Conservation (phyloP, 2,888 invertebrate genomes). For the Cephus pulcher region DNA sequence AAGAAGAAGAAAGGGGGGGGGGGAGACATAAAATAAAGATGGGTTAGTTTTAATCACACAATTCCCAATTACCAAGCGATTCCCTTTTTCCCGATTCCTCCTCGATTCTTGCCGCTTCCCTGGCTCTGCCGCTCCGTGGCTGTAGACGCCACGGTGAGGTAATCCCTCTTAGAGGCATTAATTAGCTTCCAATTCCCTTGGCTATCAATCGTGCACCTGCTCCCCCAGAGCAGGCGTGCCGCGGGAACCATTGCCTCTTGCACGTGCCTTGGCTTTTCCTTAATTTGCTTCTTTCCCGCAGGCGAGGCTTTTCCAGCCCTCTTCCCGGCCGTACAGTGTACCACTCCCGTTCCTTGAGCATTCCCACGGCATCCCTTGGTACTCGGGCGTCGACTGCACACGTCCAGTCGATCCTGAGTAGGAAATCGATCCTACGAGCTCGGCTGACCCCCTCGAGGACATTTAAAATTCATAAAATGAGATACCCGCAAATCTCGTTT, state of each 20-base stretch:
- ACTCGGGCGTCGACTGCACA: neutral
- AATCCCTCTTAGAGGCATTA: slow-evolving; percentile 49
- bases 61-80: slow-evolving; percentile 35
- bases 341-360: neutral
- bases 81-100: slow-evolving; percentile 23
- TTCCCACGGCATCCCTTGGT: neutral
- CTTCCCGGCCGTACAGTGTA: neutral
- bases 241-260: slow-evolving; percentile 23
- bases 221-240: slow-evolving; percentile 20
- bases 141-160: slow-evolving; percentile 28
- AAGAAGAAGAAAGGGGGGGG: slow-evolving; percentile 11
- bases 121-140: neutral
- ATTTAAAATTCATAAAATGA: slow-evolving; percentile 6
- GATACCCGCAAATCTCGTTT: slow-evolving; percentile 5
- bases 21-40: slow-evolving; percentile 28
- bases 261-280: slow-evolving; percentile 17
- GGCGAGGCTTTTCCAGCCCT: neutral
- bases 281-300: slow-evolving; percentile 19
- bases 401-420: neutral
- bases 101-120: slow-evolving; percentile 35
- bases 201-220: slow-evolving; percentile 46
- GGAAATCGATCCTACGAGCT: neutral
- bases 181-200: slow-evolving; percentile 53
- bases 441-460: neutral
- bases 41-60: slow-evolving; percentile 43